Conservation (phyloP, 2,888 invertebrate species). For the Ichneumoninae sp. region DNA sequence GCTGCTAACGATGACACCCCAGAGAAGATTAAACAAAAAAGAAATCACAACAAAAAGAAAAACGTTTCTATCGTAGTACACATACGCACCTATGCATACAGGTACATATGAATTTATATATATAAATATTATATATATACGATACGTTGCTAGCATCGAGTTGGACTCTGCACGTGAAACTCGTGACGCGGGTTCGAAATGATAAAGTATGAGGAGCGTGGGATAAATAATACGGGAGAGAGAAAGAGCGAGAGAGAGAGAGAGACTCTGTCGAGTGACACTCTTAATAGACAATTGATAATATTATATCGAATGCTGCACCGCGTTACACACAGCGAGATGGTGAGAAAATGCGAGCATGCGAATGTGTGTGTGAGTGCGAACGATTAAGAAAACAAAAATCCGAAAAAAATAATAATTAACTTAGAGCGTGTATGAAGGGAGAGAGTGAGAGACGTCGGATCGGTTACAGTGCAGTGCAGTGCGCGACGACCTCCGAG, state of each 20-base stretch:
- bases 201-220: constrained; percentile 2
- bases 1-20: constrained; percentile 48
- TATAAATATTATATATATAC: constrained; percentile 46
- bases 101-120: constrained; percentile 65
- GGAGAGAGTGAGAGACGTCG: constrained; percentile 61
- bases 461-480: constrained; percentile 69
- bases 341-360: constrained; percentile 51
- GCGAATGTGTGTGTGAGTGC: constrained; percentile 33
- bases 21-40: constrained; percentile 50
- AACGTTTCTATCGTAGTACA: constrained; percentile 45
- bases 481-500: constrained; percentile 76
- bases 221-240: constrained; percentile 1
- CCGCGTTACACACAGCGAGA: constrained; percentile 50
- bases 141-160: constrained; percentile 64
- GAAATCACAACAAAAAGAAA: not conserved
- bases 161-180: constrained; percentile 62
- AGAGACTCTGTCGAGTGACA: constrained; percentile 60
- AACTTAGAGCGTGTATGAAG: constrained; percentile 29
- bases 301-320: constrained; percentile 62
- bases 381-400: constrained; percentile 23
- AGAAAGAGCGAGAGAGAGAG: constrained; percentile 23
- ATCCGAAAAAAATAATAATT: constrained; percentile 23
- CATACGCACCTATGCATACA: constrained; percentile 57
- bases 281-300: constrained; percentile 65
- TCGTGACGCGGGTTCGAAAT: constrained; percentile 30